Percentiles rank a stretch among this genome's conserved stretches.
Conservation (phyloP, 2,797 vertebrate genomes). For the Megaceryle alcyon region DNA sequence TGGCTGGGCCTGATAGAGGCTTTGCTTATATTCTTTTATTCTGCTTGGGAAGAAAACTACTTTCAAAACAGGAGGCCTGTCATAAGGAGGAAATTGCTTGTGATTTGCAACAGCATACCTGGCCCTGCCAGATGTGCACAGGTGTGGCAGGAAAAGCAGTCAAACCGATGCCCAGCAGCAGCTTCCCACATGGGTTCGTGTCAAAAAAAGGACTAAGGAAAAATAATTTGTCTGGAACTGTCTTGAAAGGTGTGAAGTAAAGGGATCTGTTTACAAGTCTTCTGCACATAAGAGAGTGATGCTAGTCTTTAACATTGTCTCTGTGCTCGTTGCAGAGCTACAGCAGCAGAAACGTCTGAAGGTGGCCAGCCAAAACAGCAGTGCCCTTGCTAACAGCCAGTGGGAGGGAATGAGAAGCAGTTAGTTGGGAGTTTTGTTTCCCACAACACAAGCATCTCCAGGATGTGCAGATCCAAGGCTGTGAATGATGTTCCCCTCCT, state of each 20-base stretch:
- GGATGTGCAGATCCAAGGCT: accelerated
- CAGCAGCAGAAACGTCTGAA: accelerated
- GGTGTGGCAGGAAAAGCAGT: background rate
- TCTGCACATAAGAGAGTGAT: accelerated
- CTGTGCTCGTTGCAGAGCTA: background rate
- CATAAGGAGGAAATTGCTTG: background rate
- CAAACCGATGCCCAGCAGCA: accelerated
- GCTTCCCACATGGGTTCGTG: background rate
- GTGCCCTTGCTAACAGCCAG: accelerated
- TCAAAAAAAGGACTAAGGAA: background rate
- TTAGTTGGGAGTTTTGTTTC: background rate
- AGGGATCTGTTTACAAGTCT: background rate
- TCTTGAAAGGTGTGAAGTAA: background rate
- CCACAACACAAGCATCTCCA: background rate
- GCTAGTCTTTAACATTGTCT: accelerated
- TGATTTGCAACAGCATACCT: background rate
- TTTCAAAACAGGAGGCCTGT: background rate
- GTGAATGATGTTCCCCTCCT: accelerated
- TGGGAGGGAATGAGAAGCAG: background rate
- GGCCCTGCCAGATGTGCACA: background rate
- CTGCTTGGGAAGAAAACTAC: background rate
- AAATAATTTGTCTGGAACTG: background rate
- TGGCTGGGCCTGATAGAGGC: background rate
- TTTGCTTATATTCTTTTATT: background rate
- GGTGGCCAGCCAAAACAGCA: background rate